phyloP scores from a whole-genome alignment of 37 sponge, comb jelly and placozoan species.

The Haliclona indistincta region DNA sequence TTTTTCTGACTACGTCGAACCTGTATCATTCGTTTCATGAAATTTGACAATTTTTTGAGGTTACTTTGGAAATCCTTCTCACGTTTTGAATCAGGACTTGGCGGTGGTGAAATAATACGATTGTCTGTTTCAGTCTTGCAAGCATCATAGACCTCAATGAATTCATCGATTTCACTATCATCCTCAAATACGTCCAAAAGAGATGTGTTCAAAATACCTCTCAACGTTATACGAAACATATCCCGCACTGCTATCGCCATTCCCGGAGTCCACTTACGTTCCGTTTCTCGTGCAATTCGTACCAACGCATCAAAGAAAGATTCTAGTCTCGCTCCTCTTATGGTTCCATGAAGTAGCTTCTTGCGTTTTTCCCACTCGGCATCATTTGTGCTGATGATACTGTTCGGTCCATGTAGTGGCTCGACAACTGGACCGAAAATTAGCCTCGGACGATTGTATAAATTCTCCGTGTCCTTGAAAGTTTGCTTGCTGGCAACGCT shows the following conservation, averaged over 20 bases:
- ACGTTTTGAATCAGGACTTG: neutral
- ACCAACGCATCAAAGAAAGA: conserved; percentile 41
- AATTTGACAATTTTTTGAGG: neutral
- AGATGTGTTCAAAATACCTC: conserved; percentile 27
- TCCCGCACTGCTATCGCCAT: neutral
- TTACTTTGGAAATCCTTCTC: conserved; percentile 28
- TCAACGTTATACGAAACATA: conserved; percentile 19
- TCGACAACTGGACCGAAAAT: conserved; percentile 19
- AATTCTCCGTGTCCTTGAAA: conserved; percentile 35
- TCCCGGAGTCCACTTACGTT: conserved; percentile 7
- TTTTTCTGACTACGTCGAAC: neutral
- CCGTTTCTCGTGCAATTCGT: conserved; percentile 25
- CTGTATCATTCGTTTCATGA: conserved; percentile 22
- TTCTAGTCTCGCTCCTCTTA: conserved; percentile 23
- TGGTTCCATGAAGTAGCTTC: conserved; percentile 31
- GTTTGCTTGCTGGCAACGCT: conserved; percentile 28
- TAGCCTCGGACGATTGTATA: conserved; percentile 18
- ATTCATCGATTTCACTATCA: conserved; percentile 32
- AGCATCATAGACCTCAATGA: conserved; percentile 12
- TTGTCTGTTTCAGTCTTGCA: conserved; percentile 39
- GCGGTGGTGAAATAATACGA: conserved; percentile 20
- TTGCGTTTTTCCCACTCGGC: conserved; percentile 32
- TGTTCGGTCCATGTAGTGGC: conserved; percentile 25
- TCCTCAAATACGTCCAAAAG: conserved; percentile 51
- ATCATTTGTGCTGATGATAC: conserved; percentile 32